A percentile compares a stretch with the other conserved stretches of the same genome.
These are phyloP conservation scores for Cyrtodaria siliqua DNA, from an alignment of 2,888 invertebrate genomes.

Conservation along the genomic window DNA sequence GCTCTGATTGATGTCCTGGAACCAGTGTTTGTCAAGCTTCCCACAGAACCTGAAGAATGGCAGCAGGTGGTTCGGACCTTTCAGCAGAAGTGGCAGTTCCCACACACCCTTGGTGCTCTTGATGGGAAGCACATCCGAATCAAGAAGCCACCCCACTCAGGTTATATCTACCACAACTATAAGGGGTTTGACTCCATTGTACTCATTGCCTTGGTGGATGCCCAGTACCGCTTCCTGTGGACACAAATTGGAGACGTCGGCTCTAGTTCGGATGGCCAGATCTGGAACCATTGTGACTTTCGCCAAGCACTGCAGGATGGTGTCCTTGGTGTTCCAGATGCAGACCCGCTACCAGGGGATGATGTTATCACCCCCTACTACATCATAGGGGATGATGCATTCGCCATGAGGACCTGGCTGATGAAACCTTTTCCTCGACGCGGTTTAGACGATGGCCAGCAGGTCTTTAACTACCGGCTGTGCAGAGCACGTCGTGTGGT, in stretches of 20 bases:
- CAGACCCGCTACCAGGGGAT: too few species aligned
- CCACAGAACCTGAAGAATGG: not conserved
- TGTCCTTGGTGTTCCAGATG: not conserved
- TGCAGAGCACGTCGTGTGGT: constrained; percentile 20
- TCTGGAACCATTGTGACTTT: not conserved
- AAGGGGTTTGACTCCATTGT: too few species aligned
- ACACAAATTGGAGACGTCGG: too few species aligned
- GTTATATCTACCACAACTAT: too few species aligned
- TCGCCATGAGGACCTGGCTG: too few species aligned
- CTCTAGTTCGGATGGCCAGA: too few species aligned
- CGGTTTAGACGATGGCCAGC: not conserved
- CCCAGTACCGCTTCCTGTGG: too few species aligned
- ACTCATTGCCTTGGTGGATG: too few species aligned
- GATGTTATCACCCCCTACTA: not conserved
- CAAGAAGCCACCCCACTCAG: not conserved
- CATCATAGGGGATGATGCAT: too few species aligned
- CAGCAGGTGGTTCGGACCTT: not conserved
- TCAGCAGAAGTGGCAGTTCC: too few species aligned
- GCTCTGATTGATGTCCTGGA: not conserved
- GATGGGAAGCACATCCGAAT: too few species aligned
- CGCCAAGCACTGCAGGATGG: not conserved
- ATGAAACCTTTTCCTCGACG: constrained; percentile 2
- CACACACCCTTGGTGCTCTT: too few species aligned
- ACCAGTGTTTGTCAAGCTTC: not conserved
- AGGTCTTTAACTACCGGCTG: constrained; percentile 25